Evolutionary conservation across 1,140 invertebrate genomes (phyloP).

Genomic region (Aphelenchoides avenae): DNA sequence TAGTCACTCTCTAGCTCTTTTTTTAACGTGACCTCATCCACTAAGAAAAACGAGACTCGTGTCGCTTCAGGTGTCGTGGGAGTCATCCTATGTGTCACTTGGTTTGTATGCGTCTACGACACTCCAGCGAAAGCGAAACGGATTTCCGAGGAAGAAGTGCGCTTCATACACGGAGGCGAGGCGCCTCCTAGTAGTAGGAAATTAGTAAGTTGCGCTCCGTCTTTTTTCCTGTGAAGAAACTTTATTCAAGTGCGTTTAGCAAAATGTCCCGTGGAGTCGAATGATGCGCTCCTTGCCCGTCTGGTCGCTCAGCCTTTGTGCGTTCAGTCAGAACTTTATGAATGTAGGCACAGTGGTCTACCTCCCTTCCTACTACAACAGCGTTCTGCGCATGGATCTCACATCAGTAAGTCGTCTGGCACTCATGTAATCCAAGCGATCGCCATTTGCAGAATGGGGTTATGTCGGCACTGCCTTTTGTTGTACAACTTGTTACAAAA

Average conservation of each 20-base stretch:
- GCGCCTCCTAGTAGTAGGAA: conserved; percentile 9
- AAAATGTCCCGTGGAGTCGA: conserved; percentile 33
- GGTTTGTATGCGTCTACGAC: conserved; percentile 46
- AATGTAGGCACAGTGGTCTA: conserved; percentile 59
- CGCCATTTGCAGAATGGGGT: conserved; percentile 48
- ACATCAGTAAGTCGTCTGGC: conserved; percentile 35
- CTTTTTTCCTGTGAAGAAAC: not conserved
- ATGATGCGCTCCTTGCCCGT: conserved; percentile 48
- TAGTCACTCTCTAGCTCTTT: too few relatives aligned
- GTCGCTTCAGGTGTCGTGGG: conserved; percentile 47
- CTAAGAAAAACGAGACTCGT: too few relatives aligned
- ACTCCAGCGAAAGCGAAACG: conserved; percentile 35
- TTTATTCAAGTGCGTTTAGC: not conserved
- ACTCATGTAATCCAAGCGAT: too few relatives aligned
- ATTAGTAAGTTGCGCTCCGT: conserved; percentile 4
- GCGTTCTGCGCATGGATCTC: conserved; percentile 52
- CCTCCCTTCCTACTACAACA: conserved; percentile 55
- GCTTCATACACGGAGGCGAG: conserved; percentile 30
- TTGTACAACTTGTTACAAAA: conserved; percentile 57
- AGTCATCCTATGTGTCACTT: conserved; percentile 43
- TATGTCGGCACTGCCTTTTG: conserved; percentile 55
- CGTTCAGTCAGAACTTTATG: conserved; percentile 55
- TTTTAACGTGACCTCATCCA: too few relatives aligned
- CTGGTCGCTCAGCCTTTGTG: conserved; percentile 48
- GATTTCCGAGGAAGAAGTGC: conserved; percentile 36